These are phyloP conservation scores for Colostygia pectinataria DNA, from an alignment of 2,888 invertebrate species.

Conservation along the genomic window DNA sequence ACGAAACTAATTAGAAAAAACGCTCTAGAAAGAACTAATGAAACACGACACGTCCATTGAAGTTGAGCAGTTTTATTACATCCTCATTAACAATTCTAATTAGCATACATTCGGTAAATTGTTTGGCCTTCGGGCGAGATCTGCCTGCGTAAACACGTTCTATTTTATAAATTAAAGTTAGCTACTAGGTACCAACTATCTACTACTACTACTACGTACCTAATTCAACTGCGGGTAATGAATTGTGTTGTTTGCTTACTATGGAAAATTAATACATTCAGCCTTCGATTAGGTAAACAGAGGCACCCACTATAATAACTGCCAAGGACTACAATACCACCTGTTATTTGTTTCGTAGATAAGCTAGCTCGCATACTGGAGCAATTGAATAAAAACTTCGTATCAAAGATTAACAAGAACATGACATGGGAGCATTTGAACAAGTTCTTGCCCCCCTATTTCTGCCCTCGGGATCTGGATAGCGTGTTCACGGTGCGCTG, in stretches of 20 bases:
- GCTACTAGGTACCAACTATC: conserved; percentile 15
- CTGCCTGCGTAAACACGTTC: conserved; percentile 35
- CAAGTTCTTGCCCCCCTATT: conserved; percentile 54
- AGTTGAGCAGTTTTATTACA: conserved; percentile 53
- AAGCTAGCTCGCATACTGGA: conserved; percentile 53
- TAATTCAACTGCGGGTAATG: not conserved
- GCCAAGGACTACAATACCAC: conserved; percentile 11
- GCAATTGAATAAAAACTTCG: conserved; percentile 40
- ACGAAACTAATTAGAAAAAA: conserved; percentile 29
- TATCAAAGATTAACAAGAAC: conserved; percentile 31
- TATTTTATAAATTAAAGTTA: conserved; percentile 17
- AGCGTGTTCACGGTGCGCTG: conserved; percentile 48
- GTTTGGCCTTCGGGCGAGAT: conserved; percentile 54
- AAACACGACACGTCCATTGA: conserved; percentile 46
- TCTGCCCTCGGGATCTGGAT: conserved; percentile 56
- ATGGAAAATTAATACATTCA: not conserved
- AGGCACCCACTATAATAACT: not conserved
- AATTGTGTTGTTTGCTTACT: not conserved
- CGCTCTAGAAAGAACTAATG: conserved; percentile 25
- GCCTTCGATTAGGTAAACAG: not conserved
- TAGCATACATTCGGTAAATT: conserved; percentile 58
- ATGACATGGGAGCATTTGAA: conserved; percentile 37
- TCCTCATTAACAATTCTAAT: conserved; percentile 71
- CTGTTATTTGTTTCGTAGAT: conserved; percentile 42
- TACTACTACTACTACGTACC: conserved; percentile 1